Evolutionary conservation across 2,797 vertebrate species (phyloP), one percentile per base, ranked within the genome.

Genomic region (Carduelis carduelis): DNA sequence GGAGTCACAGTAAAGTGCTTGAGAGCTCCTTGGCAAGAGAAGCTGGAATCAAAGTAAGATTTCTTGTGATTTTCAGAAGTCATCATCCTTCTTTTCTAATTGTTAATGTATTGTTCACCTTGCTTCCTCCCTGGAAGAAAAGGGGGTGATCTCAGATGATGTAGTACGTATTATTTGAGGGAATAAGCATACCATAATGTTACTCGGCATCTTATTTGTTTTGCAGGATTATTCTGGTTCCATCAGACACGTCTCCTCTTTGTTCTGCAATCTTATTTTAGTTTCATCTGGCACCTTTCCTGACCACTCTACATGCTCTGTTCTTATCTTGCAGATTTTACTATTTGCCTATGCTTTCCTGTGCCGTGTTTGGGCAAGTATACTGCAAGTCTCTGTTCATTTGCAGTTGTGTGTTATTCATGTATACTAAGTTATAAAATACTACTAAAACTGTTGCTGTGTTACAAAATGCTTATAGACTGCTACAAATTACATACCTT

Each of bases 231-330:
- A 27, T 43, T 80, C 69, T 65, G 28, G 6, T 64, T 75, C 28
- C 27, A 20, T 83, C 34, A 70, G 57, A 65, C 15, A 2, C n/a
- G 30, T 22, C 11, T 74, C 5, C 14, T 63, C 34, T 83, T 60
- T 44, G 16, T 82, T 69, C 28, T 55, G 27, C 6, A 21, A 8
- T 9, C 59, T 83, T 87, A n/a, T 59, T 93, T 70, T 83, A 28
- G 14, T 81, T 85, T 86, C 43, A 30, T n/a, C 28, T 63, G 89
- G 17, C 27, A 63, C 64, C n/a, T 95, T 87, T 59, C 52, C 44
- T 80, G 47, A 35, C 19, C 8, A 1, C 28, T 44, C 23, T 50
- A 10, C 2, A 12, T 43, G 16, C 24, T 87, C 80, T n/a, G 32
- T 28, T 82, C 47, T 59, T 53, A 43, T 55, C 52, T 60, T 71